A percentile compares a stretch with the other conserved stretches of the same genome.
Evolutionary conservation across 2,797 vertebrate genomes (phyloP).

Genomic region (Varecia variegata): DNA sequence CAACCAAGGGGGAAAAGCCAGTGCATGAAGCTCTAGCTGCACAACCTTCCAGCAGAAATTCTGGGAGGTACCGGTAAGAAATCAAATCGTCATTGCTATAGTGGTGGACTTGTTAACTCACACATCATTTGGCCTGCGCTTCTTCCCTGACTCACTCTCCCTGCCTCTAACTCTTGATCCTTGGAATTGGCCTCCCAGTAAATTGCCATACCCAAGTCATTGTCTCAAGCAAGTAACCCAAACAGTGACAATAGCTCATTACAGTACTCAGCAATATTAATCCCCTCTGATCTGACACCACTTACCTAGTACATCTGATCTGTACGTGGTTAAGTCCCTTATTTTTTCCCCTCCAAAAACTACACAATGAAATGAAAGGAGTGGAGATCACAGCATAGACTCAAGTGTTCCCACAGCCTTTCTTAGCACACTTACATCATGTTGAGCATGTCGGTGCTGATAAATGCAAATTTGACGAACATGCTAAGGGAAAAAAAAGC

Average conservation of each 20-base stretch:
- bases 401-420: neutral
- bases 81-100: neutral
- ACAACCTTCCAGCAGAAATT: neutral
- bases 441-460: neutral
- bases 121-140: neutral
- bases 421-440: neutral
- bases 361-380: neutral
- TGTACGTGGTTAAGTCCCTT: neutral
- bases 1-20: neutral
- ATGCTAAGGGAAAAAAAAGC: neutral
- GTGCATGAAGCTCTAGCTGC: neutral
- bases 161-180: neutral
- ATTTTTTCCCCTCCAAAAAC: neutral
- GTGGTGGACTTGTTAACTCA: rapidly evolving
- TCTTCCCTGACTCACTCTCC: neutral
- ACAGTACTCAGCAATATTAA: neutral
- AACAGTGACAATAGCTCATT: neutral
- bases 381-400: rapidly evolving
- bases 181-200: neutral
- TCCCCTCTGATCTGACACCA: neutral
- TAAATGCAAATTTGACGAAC: neutral
- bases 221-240: neutral
- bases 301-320: neutral
- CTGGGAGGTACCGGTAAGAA: neutral
- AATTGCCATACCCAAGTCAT: neutral